Base-by-base conservation (phyloP, 2,797 vertebrate species). In the Rallus crepitans region DNA sequence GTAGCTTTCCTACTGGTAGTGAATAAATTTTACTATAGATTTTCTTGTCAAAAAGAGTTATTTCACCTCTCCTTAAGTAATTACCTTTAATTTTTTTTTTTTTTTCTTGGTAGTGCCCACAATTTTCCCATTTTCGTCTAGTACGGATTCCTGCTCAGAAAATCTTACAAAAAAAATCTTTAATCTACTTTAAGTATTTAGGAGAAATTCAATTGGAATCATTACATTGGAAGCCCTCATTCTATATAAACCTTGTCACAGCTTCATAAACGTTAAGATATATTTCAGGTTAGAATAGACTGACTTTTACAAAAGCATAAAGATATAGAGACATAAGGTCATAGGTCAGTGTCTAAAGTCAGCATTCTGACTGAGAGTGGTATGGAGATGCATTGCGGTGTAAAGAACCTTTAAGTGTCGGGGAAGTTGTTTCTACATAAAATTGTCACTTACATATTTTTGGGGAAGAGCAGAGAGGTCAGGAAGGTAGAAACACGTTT, bases 381-480 rank as follows among this genome's bases (percentile, higher is more conserved):
- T 88, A 52, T 85, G 48, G 86, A 88, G 61, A 61, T 64, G 24
- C 31, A 79, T 42, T 89, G 37, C 80, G 27, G 68, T 60, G 19
- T 64, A 52, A 82, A 31, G 45, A 45, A 85, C 56, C 52, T 91
- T 79, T 95, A 89, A 94, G 75, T 55, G 87, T 70, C 0, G 3
- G 64, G 84, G 82, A 89, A 89, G 87, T 64, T 92, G 19, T 80
- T 92, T 87, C 91, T 78, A n/a, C 40, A 23, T 68, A 89, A 89
- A 95, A 92, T 60, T 94, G 64, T 69, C 64, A 47, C 80, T 85
- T 73, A 56, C 0, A 0, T 83, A 90, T 93, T 93, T 93, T 96
- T 89, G 79, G 70, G 61, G 81, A 65, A 25, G 31, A 76, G 50
- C 8, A 81, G 31, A 90, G 55, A 93, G 87, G 78, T 90, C 82